phyloP scores from a whole-genome alignment of 1,140 invertebrate species.

The Drosophila lowei region DNA sequence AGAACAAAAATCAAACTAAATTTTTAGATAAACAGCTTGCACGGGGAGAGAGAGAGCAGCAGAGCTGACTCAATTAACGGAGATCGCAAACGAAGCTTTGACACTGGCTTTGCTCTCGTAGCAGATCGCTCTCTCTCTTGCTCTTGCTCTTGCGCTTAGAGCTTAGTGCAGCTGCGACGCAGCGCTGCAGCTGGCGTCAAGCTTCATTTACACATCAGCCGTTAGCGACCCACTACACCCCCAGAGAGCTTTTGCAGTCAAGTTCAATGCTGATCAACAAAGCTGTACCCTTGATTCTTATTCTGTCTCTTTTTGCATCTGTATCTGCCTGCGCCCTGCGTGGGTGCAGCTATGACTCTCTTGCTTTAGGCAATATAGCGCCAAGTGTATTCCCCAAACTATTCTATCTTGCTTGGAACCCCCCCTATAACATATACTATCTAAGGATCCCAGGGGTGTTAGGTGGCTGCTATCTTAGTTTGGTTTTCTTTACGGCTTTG shows the following conservation, averaged over 20 bases:
- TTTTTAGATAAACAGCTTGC: constrained; percentile 41
- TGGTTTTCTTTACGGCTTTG: constrained; percentile 45
- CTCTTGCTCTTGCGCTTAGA: not conserved
- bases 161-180: constrained; percentile 23
- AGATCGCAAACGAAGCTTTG: constrained; percentile 7
- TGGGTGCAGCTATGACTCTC: too few relatives aligned
- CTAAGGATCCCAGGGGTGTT: not conserved
- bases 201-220: not conserved
- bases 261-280: constrained; percentile 59
- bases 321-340: too few relatives aligned
- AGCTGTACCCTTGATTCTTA: not conserved
- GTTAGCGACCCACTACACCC: not conserved
- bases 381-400: too few relatives aligned
- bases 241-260: constrained; percentile 43
- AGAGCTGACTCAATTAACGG: constrained; percentile 33
- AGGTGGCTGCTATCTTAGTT: constrained; percentile 26
- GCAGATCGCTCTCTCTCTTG: not conserved
- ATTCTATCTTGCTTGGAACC: too few relatives aligned
- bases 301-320: not conserved
- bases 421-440: too few relatives aligned
- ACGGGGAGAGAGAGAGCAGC: not conserved
- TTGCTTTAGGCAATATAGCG: too few relatives aligned
- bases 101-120: not conserved
- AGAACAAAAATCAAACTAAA: constrained; percentile 42
- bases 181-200: constrained; percentile 6